Evolutionary conservation across 2,797 vertebrate genomes (phyloP).

Genomic region (Tarsius wallacei): DNA sequence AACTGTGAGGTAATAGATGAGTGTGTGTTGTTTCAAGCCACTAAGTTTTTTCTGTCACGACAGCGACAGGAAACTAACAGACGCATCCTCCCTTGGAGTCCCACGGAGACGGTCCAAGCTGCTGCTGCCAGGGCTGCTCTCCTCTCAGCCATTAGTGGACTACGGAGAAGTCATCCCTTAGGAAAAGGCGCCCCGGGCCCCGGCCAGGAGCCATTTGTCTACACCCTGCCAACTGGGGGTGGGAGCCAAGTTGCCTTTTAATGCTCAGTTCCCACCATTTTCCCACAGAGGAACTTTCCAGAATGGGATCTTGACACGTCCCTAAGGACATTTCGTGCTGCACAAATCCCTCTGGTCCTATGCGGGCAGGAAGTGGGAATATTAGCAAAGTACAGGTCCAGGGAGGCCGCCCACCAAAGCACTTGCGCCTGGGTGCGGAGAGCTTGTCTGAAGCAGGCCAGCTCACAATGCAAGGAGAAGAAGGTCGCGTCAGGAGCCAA

Average conservation of each 20-base stretch:
- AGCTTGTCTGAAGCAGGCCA: background rate
- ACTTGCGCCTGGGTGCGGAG: background rate
- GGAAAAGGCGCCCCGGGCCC: background rate
- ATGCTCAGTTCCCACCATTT: background rate
- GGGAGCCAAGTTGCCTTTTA: background rate
- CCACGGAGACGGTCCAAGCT: no score
- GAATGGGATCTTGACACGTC: background rate
- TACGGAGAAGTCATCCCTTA: background rate
- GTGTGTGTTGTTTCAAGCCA: background rate
- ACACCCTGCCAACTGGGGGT: background rate
- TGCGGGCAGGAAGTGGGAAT: background rate
- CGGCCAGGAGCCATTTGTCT: background rate
- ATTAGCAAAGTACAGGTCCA: background rate
- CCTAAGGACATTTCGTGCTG: background rate
- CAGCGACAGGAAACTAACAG: background rate
- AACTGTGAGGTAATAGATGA: background rate
- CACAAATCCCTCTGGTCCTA: background rate
- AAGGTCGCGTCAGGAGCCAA: no score
- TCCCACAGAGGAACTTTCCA: background rate
- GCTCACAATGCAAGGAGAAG: background rate
- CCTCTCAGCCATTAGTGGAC: background rate
- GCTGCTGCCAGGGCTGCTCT: no score
- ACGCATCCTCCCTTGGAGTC: background rate
- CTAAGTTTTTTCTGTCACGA: background rate
- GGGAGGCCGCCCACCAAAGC: background rate